phyloP scores from a whole-genome alignment of 2,888 invertebrate genomes.

The Lamellibrachia columna region DNA sequence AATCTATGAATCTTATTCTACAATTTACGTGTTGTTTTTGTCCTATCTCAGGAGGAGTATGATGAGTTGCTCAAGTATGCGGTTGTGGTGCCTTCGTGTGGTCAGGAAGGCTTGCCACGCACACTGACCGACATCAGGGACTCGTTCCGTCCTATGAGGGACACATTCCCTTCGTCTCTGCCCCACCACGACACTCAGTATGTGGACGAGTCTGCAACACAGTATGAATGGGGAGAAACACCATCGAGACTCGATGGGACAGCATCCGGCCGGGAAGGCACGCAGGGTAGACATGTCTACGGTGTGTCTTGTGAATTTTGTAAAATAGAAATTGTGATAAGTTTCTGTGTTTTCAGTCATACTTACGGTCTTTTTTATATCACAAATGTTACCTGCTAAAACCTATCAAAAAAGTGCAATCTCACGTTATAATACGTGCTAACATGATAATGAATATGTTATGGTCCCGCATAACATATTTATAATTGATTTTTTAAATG shows the following conservation, averaged over 20 bases:
- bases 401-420: no score
- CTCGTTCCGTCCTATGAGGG: conserved; percentile 42
- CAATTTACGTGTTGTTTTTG: neutral
- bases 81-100: conserved; percentile 56
- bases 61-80: conserved; percentile 62
- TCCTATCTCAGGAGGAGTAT: conserved; percentile 57
- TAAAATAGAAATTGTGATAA: neutral
- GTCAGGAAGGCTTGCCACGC: conserved; percentile 45
- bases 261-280: neutral
- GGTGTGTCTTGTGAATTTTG: neutral
- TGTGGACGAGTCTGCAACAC: neutral
- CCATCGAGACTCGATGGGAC: neutral
- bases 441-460: no score
- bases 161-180: neutral
- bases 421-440: no score
- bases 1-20: neutral
- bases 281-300: neutral
- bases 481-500: no score
- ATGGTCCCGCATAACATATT: no score
- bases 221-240: neutral
- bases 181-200: neutral
- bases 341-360: no score
- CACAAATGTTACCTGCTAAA: no score
- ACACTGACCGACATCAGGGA: conserved; percentile 47
- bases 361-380: no score